Evolutionary conservation across 1,140 invertebrate species (phyloP).

Genomic region (Galleria mellonella): DNA sequence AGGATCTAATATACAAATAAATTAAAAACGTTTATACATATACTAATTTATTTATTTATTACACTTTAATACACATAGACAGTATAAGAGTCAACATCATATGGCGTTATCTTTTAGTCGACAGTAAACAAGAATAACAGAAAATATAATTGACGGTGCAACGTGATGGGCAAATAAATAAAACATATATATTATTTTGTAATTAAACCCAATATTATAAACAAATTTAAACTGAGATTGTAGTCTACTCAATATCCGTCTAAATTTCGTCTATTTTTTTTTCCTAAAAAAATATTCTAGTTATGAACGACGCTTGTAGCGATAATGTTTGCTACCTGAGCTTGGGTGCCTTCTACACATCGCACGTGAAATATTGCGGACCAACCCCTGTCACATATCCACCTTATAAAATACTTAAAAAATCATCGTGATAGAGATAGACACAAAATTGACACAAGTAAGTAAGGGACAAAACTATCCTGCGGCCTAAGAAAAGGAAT

Average conservation of each 20-base stretch:
- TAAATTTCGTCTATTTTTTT: slow-evolving; percentile 3
- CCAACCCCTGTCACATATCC: slow-evolving; percentile 67
- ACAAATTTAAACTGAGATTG: too few relatives aligned
- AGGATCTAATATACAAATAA: too few relatives aligned
- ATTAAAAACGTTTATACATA: too few relatives aligned
- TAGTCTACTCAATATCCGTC: not conserved
- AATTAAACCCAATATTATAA: too few relatives aligned
- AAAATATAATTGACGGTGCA: too few relatives aligned
- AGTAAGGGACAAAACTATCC: slow-evolving; percentile 25
- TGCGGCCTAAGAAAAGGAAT: slow-evolving; percentile 32
- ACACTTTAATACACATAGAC: too few relatives aligned
- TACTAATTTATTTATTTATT: too few relatives aligned
- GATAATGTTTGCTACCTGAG: slow-evolving; percentile 71
- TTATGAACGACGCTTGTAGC: slow-evolving; percentile 61
- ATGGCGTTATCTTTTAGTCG: too few relatives aligned
- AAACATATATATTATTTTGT: too few relatives aligned
- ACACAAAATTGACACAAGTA: slow-evolving; percentile 1
- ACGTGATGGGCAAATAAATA: too few relatives aligned
- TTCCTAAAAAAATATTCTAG: slow-evolving; percentile 33
- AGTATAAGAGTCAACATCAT: too few relatives aligned
- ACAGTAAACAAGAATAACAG: too few relatives aligned
- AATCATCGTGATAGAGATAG: slow-evolving; percentile 12
- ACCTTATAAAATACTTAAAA: slow-evolving; percentile 40
- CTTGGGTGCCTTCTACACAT: slow-evolving; percentile 56
- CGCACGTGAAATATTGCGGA: slow-evolving; percentile 62